Base-by-base conservation (phyloP, 2,888 invertebrate genomes). In the Eupithecia inturbata region DNA sequence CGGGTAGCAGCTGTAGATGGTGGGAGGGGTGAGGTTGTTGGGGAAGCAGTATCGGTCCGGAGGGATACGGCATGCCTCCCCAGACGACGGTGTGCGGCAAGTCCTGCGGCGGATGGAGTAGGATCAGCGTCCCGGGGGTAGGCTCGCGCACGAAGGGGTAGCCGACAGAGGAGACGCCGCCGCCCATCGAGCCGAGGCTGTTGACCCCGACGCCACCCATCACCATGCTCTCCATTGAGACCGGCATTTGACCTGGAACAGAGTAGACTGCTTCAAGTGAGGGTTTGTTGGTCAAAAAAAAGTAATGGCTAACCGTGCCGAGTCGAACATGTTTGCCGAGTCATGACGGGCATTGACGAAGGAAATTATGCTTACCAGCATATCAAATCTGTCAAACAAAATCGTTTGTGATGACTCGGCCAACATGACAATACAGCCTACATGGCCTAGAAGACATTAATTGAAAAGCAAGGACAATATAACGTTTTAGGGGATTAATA, bases 111-210 rank as follows among this genome's bases (percentile, higher is more conserved):
- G 97, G 95, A 66, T 97, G 97, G 82, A 98, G 95, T 78, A 98
- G 96, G 79, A 98, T 95, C 77, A 98, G 95, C 82, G 97, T 97
- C 66, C 98, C 98, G 5, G 97, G 97, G 31, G 97, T 95, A 41
- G 98, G 97, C 88, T 98, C 98, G 78, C 98, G 96, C 69, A 97
- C 97, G 85, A 98, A 95, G 92, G 98, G 98, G 91, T 97, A 97
- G 74, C 98, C 98, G 74, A 97, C 86, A 95, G 96, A 94, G 91
- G 96, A 87, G 95, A 96, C 95, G 57, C 92, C 92, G 57, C 89
- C 88, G 72, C 91, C 92, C 67, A 94, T 88, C 69, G 97, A 97
- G 72, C 97, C 96, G 75, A 97, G 89, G 95, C 96, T 94, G 94
- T 96, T 88, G 93, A 96, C 95, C 19, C 93, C 92, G 12, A 97